Conservation (phyloP, 2,797 vertebrate genomes). For the Rhincodon typus region DNA sequence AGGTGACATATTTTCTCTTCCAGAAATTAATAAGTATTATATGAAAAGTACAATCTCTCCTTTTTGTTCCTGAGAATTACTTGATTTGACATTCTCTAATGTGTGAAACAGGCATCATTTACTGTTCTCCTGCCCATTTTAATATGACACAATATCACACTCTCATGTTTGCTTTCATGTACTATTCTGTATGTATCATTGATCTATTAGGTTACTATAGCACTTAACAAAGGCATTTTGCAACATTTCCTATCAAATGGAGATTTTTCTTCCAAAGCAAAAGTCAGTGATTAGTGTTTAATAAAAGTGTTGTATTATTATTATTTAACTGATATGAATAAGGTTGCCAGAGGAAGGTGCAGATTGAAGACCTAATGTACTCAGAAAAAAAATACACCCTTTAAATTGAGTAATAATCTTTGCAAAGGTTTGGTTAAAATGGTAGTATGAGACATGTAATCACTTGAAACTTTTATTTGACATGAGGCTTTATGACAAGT, state of each 20-base stretch:
- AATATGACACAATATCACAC: background rate
- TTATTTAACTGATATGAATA: background rate
- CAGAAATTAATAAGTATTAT: too few relatives aligned
- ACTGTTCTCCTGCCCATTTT: background rate
- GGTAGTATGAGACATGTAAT: background rate
- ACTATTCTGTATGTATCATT: too few relatives aligned
- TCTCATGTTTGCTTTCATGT: background rate
- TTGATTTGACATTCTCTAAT: background rate
- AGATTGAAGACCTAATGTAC: background rate
- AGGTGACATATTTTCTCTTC: too few relatives aligned
- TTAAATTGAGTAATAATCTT: background rate
- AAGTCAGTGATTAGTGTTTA: background rate
- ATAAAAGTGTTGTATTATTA: background rate
- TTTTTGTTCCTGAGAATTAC: background rate
- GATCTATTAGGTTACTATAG: background rate
- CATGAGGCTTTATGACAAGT: background rate
- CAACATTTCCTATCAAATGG: background rate
- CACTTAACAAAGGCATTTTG: background rate
- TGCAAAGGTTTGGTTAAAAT: background rate
- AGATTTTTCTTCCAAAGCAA: background rate
- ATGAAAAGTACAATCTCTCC: background rate
- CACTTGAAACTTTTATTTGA: background rate
- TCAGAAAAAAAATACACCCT: background rate
- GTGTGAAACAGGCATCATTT: background rate
- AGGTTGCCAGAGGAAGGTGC: background rate